Conservation (phyloP, 2,888 invertebrate genomes). For the Frankliniella fusca region DNA sequence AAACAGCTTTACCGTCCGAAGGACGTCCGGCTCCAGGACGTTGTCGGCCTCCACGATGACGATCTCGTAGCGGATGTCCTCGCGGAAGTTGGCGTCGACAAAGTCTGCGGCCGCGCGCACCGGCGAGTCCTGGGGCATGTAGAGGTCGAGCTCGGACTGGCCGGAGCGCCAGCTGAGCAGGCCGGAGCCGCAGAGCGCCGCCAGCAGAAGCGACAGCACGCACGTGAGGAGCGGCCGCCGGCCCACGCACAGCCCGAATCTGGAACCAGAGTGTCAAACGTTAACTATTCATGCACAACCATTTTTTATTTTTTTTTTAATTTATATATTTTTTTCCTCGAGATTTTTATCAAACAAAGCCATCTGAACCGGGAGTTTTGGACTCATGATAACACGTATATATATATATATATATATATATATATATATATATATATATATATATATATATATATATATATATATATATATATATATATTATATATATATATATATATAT, state of each 20-base stretch:
- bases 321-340: no score
- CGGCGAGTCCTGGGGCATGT: slow-evolving; percentile 45
- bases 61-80: slow-evolving; percentile 47
- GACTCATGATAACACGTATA: no score
- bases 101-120: slow-evolving; percentile 44
- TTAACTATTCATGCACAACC: no score
- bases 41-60: slow-evolving; percentile 47
- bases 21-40: slow-evolving; percentile 45
- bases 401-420: no score
- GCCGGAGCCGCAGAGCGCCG: slow-evolving; percentile 43
- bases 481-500: no score
- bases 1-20: slow-evolving; percentile 46
- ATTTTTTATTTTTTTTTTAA: no score
- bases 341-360: no score
- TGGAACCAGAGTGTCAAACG: neutral
- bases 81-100: slow-evolving; percentile 46
- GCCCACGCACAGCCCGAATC: neutral
- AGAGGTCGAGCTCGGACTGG: slow-evolving; percentile 45
- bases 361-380: no score
- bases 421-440: no score
- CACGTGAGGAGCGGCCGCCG: neutral
- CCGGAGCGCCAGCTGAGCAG: slow-evolving; percentile 46
- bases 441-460: no score
- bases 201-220: neutral
- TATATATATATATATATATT: no score